Conservation (phyloP, 2,888 invertebrate genomes). For the Capitulum mitella region DNA sequence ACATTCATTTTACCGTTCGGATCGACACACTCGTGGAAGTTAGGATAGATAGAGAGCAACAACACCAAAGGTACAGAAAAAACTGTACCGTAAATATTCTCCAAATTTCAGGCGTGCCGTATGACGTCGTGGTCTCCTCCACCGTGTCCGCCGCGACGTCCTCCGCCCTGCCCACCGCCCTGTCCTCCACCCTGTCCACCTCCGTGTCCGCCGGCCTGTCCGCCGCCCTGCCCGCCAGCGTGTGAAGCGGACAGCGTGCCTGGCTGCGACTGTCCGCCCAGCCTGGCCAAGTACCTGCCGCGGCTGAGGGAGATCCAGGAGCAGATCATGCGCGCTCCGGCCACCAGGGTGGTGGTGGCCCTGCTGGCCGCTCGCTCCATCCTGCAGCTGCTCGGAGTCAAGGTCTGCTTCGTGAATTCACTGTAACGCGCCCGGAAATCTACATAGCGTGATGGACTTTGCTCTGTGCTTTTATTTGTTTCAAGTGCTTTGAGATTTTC, state of each 20-base stretch:
- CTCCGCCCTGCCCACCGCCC: not conserved
- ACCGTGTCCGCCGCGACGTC: not conserved
- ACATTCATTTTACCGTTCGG: too few relatives aligned
- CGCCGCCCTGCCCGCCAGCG: not conserved
- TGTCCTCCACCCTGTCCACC: not conserved
- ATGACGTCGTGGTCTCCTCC: not conserved
- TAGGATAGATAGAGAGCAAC: too few relatives aligned
- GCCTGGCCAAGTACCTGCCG: not conserved
- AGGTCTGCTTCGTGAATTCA: not conserved
- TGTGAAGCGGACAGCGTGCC: not conserved
- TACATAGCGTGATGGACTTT: too few relatives aligned
- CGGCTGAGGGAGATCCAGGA: not conserved
- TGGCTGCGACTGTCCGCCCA: constrained; percentile 6
- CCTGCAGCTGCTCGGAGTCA: not conserved
- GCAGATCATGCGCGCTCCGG: not conserved
- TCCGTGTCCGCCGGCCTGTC: not conserved
- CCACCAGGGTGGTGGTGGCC: not conserved
- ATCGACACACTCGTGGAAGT: too few relatives aligned
- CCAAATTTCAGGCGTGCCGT: not conserved
- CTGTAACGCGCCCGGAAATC: not conserved
- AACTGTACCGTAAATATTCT: too few relatives aligned
- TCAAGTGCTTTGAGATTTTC: too few relatives aligned
- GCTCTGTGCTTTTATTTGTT: too few relatives aligned
- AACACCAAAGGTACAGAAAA: too few relatives aligned
- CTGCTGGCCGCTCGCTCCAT: not conserved